Conservation (phyloP, 2,113 vertebrate genomes). For the Triplophysa rosa region DNA sequence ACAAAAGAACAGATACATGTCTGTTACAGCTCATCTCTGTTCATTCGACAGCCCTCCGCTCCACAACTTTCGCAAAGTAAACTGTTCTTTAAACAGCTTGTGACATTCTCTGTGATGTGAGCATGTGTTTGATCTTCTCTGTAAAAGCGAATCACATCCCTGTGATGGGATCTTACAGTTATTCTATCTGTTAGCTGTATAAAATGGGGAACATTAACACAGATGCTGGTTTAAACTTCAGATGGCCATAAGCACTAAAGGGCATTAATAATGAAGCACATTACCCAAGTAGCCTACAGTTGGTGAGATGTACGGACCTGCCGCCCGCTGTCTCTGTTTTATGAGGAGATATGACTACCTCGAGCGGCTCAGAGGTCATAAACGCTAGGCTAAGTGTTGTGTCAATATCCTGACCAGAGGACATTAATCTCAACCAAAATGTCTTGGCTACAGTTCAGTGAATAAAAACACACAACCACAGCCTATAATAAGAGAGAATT, state of each 20-base stretch:
- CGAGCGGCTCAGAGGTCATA: constrained; percentile 62
- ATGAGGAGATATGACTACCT: constrained; percentile 44
- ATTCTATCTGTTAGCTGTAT: constrained; percentile 39
- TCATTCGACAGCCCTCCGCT: neutral
- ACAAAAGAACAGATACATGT: neutral
- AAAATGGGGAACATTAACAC: constrained; percentile 5
- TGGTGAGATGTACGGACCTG: neutral
- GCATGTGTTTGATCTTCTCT: constrained; percentile 65
- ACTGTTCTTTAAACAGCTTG: constrained; percentile 60
- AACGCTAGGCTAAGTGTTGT: constrained; percentile 73
- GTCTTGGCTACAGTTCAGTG: constrained; percentile 49
- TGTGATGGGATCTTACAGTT: constrained; percentile 54
- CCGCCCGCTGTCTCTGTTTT: constrained; percentile 13
- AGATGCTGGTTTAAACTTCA: constrained; percentile 18
- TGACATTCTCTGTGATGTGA: constrained; percentile 62
- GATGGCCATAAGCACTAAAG: constrained; percentile 22
- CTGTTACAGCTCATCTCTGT: constrained; percentile 14
- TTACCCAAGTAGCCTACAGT: constrained; percentile 1
- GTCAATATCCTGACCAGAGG: constrained; percentile 68
- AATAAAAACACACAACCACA: constrained; percentile 15
- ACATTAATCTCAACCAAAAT: constrained; percentile 68
- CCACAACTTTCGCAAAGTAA: constrained; percentile 32
- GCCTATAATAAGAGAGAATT: constrained; percentile 6
- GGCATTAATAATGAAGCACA: constrained; percentile 6
- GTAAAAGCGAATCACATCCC: constrained; percentile 59